Conservation (phyloP, 1,140 invertebrate genomes). For the Drosophila triauraria region DNA sequence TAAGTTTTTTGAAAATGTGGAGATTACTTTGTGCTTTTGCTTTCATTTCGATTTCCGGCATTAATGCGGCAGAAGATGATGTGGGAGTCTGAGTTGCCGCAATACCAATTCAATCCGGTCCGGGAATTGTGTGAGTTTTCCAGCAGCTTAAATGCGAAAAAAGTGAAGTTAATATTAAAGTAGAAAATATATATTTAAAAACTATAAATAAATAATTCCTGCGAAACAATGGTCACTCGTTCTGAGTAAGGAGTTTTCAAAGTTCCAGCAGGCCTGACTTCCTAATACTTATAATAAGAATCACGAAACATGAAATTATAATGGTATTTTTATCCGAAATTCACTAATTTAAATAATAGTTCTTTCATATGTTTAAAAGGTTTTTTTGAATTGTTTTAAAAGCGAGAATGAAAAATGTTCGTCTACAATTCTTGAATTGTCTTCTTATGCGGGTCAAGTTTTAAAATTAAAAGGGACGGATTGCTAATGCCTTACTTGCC, state of each 20-base stretch:
- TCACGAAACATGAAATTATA: too few species aligned
- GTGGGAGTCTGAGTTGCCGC: slow-evolving; percentile 39
- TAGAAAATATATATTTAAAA: background rate
- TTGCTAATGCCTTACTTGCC: background rate
- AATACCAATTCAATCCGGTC: slow-evolving; percentile 58
- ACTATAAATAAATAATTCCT: too few species aligned
- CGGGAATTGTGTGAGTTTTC: slow-evolving; percentile 63
- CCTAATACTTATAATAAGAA: too few species aligned
- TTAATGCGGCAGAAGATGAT: slow-evolving; percentile 38
- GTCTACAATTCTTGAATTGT: background rate
- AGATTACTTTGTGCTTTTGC: slow-evolving; percentile 29
- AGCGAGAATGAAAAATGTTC: background rate
- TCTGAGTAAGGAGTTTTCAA: too few species aligned
- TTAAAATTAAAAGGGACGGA: background rate
- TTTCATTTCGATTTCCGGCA: slow-evolving; percentile 23
- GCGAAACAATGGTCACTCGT: too few species aligned
- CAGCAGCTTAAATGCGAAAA: background rate
- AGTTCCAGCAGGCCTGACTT: too few species aligned
- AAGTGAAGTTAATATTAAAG: background rate
- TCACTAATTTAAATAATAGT: too few species aligned
- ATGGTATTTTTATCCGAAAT: too few species aligned
- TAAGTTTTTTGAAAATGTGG: slow-evolving; percentile 25
- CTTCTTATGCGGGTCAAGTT: background rate
- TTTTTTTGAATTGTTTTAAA: background rate
- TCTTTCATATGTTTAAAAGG: background rate